phyloP scores from a whole-genome alignment of 2,113 vertebrate species.

The Lipotes vexillifer region DNA sequence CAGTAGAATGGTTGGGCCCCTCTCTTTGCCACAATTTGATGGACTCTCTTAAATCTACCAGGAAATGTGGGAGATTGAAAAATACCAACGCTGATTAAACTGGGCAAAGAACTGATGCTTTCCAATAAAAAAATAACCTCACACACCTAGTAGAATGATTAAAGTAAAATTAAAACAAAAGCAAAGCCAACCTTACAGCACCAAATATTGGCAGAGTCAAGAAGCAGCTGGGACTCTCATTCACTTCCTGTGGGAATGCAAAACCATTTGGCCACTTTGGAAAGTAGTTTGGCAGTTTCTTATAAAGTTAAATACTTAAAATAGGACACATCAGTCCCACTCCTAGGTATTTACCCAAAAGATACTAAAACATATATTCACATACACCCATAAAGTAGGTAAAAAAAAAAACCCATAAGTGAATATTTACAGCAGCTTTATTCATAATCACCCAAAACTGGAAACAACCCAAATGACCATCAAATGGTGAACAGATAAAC shows the following conservation, averaged over 20 bases:
- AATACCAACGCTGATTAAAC: not conserved
- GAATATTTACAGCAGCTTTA: not conserved
- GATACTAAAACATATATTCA: not conserved
- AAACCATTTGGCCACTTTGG: not conserved
- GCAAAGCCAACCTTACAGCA: not conserved
- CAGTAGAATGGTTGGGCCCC: not conserved
- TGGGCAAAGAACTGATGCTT: not conserved
- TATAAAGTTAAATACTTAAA: not conserved
- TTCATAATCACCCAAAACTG: not conserved
- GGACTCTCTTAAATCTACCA: not conserved
- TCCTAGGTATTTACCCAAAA: not conserved
- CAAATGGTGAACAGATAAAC: not conserved
- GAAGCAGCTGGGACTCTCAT: not conserved
- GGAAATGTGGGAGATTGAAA: not conserved
- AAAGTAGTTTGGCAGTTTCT: not conserved
- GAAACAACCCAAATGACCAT: not conserved
- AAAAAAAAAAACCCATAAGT: not conserved
- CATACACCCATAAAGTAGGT: not conserved
- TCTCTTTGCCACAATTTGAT: not conserved
- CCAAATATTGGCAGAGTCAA: not conserved
- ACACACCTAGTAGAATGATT: not conserved
- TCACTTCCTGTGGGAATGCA: not conserved
- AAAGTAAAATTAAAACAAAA: not conserved
- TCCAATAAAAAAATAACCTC: not conserved
- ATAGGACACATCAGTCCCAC: not conserved